These are phyloP conservation scores for Hybos culiciformis DNA, from an alignment of 2,888 invertebrate genomes.

Conservation along the genomic window DNA sequence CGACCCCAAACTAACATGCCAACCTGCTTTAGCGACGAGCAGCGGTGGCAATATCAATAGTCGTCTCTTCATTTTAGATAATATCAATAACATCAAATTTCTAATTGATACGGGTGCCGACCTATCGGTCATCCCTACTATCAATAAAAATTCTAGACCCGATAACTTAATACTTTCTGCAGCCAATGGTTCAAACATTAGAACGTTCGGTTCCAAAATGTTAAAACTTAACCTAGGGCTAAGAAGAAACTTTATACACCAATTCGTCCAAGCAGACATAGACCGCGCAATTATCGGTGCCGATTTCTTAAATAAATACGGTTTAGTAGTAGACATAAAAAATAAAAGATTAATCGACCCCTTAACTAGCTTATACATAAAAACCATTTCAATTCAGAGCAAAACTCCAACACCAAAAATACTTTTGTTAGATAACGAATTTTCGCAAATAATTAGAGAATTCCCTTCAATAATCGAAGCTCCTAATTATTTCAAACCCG, in stretches of 20 bases:
- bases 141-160: too few species aligned
- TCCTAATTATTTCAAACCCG: background rate
- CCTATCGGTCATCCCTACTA: too few species aligned
- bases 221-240: background rate
- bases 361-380: background rate
- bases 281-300: constrained; percentile 12
- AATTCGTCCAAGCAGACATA: constrained; percentile 8
- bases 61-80: too few species aligned
- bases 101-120: too few species aligned
- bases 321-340: constrained; percentile 4
- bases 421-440: background rate
- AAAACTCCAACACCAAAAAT: constrained; percentile 2
- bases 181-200: background rate
- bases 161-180: too few species aligned
- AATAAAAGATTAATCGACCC: background rate
- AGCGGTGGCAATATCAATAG: too few species aligned
- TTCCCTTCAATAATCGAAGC: background rate
- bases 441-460: background rate
- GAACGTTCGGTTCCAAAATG: background rate
- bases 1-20: too few species aligned
- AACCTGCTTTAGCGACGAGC: too few species aligned
- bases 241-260: constrained; percentile 1
- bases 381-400: background rate
- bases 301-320: constrained; percentile 8
- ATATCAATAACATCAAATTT: too few species aligned